Base-by-base conservation (phyloP, 2,113 vertebrate species). In the Odontophorus gujanensis region DNA sequence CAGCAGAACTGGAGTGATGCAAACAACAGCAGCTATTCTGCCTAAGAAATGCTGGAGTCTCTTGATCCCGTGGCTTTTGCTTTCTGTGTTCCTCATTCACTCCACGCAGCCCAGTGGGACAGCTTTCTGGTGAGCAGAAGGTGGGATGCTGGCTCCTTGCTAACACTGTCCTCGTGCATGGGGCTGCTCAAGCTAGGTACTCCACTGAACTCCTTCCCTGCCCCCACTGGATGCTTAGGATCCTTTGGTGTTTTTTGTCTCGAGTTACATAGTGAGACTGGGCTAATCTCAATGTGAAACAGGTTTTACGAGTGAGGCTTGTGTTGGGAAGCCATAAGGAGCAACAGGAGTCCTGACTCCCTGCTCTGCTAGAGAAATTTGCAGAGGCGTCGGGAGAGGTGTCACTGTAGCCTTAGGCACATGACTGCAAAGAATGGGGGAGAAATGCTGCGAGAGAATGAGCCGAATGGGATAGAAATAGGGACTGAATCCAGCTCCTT, bases 401-500 rank as follows among this genome's bases (percentile, higher is more conserved):
- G 45, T 21, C 90, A 68, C 62, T 73, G n/a, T 40, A 83, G 28
- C 67, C 7, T 5, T 65, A 25, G 26, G 40, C 63, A 15, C n/a
- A 24, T n/a, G 21, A 26, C 62, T 36, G 4, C 69, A 65, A 45
- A 61, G 40, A 26, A 90, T 45, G 15, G 7, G 13, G 30, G n/a
- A 57, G 26, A 62, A 78, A 87, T 48, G n/a, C 53, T 38, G 13
- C 38, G 18, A 26, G 0, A 55, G 45, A 83, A 30, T 91, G 77
- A 51, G 18, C 68, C 30, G 66, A 72, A 92, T 77, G 72, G 68
- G 55, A 36, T 71, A 94, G 69, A 50, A 89, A 72, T 12, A 80
- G 78, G 65, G 76, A 86, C 48, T 86, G 69, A 81, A 68, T 91
- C 72, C 50, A 84, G 32, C 47, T 93, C 67, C 10, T 5, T 66